Percentiles rank a stretch among this genome's conserved stretches.
phyloP scores from a whole-genome alignment of 2,888 invertebrate genomes.

The Heliconius sara region DNA sequence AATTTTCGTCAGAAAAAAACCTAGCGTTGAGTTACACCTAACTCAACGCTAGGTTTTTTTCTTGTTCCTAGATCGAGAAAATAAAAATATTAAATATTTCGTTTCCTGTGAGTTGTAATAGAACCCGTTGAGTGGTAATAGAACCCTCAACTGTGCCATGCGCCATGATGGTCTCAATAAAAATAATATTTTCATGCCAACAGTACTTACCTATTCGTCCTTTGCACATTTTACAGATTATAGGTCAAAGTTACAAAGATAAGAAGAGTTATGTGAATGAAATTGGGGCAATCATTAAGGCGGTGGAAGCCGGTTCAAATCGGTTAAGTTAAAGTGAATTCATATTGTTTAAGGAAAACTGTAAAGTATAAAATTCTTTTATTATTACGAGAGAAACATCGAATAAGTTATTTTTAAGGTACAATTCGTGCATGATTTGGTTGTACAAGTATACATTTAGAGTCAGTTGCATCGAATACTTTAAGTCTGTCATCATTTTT shows the following conservation, averaged over 20 bases:
- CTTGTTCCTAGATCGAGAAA: no score
- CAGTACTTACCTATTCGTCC: conserved; percentile 58
- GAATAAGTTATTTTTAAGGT: background rate
- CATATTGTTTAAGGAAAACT: background rate
- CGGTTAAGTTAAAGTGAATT: conserved; percentile 42
- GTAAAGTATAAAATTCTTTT: background rate
- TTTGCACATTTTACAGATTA: conserved; percentile 62
- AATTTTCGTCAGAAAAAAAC: no score
- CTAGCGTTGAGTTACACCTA: no score
- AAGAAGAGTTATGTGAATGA: conserved; percentile 57
- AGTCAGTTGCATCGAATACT: no score
- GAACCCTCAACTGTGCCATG: background rate
- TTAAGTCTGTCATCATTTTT: no score
- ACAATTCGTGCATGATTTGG: background rate
- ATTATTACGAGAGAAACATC: background rate
- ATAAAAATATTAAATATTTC: background rate
- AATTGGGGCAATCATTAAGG: conserved; percentile 58
- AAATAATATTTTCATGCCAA: conserved; percentile 44
- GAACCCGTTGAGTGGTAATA: background rate
- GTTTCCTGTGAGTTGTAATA: background rate
- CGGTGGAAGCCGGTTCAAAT: conserved; percentile 48
- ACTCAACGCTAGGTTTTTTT: no score
- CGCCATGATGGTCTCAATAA: background rate
- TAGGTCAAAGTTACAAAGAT: conserved; percentile 79
- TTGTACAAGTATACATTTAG: background rate